Evolutionary conservation across 2,888 invertebrate genomes (phyloP).

Genomic region (Drosophila eohydei): DNA sequence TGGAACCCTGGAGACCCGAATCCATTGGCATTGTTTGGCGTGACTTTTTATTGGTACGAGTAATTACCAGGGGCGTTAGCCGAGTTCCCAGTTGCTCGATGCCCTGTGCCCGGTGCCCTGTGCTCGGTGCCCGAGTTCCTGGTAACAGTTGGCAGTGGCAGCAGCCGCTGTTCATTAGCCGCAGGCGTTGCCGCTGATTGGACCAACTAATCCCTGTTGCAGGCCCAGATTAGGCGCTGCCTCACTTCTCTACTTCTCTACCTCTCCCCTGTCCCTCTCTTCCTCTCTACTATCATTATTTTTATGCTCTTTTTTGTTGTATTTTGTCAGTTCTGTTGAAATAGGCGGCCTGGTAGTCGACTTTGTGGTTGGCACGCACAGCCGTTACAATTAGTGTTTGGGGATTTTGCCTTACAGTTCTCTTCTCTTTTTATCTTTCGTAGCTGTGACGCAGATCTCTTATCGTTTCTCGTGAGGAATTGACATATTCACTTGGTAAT

Average conservation of each 20-base stretch:
- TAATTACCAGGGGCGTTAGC: slow-evolving; percentile 69
- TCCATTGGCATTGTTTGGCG: slow-evolving; percentile 62
- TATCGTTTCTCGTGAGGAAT: slow-evolving; percentile 69
- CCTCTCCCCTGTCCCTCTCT: neutral
- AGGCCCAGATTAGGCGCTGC: slow-evolving; percentile 59
- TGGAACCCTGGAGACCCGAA: slow-evolving; percentile 7
- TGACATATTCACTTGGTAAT: slow-evolving; percentile 79
- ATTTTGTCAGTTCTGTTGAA: slow-evolving; percentile 58
- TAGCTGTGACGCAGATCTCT: slow-evolving; percentile 68
- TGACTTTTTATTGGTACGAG: slow-evolving; percentile 71
- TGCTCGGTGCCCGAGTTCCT: slow-evolving; percentile 39
- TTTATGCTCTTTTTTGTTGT: slow-evolving; percentile 20
- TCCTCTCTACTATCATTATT: slow-evolving; percentile 22
- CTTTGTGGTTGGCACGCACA: slow-evolving; percentile 56
- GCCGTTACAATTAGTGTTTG: slow-evolving; percentile 54
- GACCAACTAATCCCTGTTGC: slow-evolving; percentile 73
- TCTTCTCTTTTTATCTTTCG: slow-evolving; percentile 17
- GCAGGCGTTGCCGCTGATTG: slow-evolving; percentile 81
- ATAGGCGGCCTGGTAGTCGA: slow-evolving; percentile 50
- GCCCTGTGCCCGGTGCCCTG: slow-evolving; percentile 22
- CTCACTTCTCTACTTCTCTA: slow-evolving; percentile 11
- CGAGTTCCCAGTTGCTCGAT: slow-evolving; percentile 23
- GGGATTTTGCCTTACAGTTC: slow-evolving; percentile 24
- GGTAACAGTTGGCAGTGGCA: slow-evolving; percentile 48
- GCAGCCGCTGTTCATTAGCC: slow-evolving; percentile 72